Evolutionary conservation across 2,113 vertebrate genomes (phyloP), one percentile per base, ranked within the genome.

Genomic region (Myocastor coypus): DNA sequence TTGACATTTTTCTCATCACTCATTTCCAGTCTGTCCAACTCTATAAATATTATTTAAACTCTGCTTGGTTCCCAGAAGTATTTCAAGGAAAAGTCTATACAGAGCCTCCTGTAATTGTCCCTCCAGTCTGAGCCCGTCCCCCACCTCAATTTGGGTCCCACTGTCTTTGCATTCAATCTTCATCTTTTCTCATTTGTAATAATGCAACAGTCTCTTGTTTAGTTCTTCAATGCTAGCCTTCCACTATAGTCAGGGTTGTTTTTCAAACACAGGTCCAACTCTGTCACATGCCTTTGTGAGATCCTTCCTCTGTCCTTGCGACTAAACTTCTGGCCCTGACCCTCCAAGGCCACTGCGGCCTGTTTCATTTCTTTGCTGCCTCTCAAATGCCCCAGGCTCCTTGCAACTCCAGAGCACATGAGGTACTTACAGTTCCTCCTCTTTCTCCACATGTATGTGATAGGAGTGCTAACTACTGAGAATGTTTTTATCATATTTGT

Each of bases 401-500:
- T 73, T 42, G 61, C 22, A 28, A 30, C 42, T 91, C 59, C 55
- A 82, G 7, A 78, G 12, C 50, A 46, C 75, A 26, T 61, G n/a
- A 20, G 57, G 52, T 84, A 73, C 66, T 87, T 91, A 73, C 61
- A 87, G 89, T 55, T 83, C 89, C 59, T 59, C 80, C 78, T 59
- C 24, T 46, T 57, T 55, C 22, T 26, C 64, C 71, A 32, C 52
- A 92, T 55, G 1, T 91, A 52, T 80, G 83, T 95, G 64, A 91
- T 80, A 91, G 19, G 71, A 83, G 59, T 78, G 57, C 52, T 92
- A 92, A 68, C 73, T 59, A 73, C 50, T 22, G 16, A 78, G 34
- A 96, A 59, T 83, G 20, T n/a, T 96, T 83, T 87, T 68, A 84
- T 71, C 95, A 16, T 64, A 59, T 89, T 84, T 95, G 84, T 84